These are phyloP conservation scores for Tenthredo mesomela DNA, from an alignment of 2,888 invertebrate genomes.

Conservation along the genomic window DNA sequence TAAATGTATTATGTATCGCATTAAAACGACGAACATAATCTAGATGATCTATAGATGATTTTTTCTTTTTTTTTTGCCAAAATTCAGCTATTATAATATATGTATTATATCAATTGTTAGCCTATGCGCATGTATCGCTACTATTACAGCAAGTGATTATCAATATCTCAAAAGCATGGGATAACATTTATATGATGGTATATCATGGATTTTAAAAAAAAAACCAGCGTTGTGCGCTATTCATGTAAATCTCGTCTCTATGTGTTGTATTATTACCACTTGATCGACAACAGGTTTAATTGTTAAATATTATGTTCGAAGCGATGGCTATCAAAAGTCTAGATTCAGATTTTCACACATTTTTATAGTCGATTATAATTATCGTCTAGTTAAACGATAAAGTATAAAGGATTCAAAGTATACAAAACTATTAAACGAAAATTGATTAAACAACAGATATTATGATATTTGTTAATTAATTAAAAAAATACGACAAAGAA, in stretches of 20 bases:
- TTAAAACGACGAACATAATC: constrained; percentile 23
- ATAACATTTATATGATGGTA: neutral
- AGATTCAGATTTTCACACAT: neutral
- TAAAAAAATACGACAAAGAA: neutral
- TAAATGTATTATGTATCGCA: constrained; percentile 4
- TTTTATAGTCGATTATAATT: neutral
- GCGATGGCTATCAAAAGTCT: neutral
- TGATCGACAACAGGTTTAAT: neutral
- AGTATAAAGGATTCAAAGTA: neutral
- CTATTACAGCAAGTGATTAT: constrained; percentile 31
- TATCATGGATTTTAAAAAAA: neutral
- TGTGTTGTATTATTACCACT: neutral
- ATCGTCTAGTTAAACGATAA: neutral
- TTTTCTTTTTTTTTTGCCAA: neutral
- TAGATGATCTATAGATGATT: constrained; percentile 14
- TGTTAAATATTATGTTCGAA: neutral
- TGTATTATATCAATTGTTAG: neutral
- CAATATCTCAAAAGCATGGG: constrained; percentile 21
- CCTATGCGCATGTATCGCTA: constrained; percentile 20
- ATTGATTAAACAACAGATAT: neutral
- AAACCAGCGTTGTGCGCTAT: neutral
- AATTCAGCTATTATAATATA: neutral
- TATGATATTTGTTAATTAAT: constrained; percentile 10
- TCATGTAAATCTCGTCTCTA: neutral
- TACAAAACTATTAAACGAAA: constrained; percentile 7